Percentiles rank a stretch among this genome's conserved stretches.
Conservation (phyloP, 2,797 vertebrate genomes). For the Gymnoscopelus microlampas region DNA sequence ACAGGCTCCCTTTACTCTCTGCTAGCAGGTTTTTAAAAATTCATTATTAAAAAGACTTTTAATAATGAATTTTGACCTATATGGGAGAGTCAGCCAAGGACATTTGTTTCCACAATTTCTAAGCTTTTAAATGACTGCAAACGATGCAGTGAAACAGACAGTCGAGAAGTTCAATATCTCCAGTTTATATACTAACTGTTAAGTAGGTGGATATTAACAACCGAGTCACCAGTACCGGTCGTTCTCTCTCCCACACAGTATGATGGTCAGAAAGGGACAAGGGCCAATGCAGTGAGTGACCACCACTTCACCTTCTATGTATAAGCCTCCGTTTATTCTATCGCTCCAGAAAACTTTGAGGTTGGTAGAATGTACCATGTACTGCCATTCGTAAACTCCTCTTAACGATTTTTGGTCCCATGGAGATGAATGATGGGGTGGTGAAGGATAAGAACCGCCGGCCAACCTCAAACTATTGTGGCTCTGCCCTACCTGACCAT, state of each 20-base stretch:
- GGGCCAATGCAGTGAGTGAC: not conserved
- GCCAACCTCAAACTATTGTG: constrained; percentile 32
- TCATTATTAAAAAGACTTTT: not conserved
- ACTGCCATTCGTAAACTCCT: not conserved
- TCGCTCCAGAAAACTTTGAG: not conserved
- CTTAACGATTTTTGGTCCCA: not conserved
- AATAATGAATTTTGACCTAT: not conserved
- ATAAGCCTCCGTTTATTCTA: not conserved
- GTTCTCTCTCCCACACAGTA: not conserved
- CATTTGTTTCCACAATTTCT: not conserved
- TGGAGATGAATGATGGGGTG: not conserved
- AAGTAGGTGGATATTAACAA: not conserved
- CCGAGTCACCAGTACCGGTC: not conserved
- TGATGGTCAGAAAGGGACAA: not conserved
- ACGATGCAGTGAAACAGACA: too few relatives aligned
- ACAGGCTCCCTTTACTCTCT: not conserved
- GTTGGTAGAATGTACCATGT: not conserved
- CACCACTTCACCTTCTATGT: not conserved
- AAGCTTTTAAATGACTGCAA: not conserved
- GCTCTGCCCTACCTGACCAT: constrained; percentile 15
- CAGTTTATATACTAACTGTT: too few relatives aligned
- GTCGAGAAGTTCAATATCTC: too few relatives aligned
- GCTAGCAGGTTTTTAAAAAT: not conserved
- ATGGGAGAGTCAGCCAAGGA: not conserved
- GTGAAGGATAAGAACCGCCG: constrained; percentile 2